These are phyloP conservation scores for Monopterus albus DNA, from an alignment of 2,113 vertebrate genomes.

Conservation along the genomic window DNA sequence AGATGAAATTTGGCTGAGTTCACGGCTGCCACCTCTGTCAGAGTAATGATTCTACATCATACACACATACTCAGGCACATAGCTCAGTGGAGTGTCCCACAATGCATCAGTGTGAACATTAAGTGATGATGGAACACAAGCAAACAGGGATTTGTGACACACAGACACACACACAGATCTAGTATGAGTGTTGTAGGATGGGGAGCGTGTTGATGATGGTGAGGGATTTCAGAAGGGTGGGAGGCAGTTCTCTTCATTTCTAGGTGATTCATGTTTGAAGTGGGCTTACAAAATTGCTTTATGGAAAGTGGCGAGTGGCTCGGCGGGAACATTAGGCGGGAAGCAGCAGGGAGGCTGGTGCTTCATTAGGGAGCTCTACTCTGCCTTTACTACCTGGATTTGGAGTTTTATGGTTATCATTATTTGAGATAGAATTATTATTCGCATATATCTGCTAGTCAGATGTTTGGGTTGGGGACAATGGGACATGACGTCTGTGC, in stretches of 20 bases:
- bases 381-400: constrained; percentile 74
- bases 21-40: constrained; percentile 45
- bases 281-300: constrained; percentile 78
- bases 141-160: constrained; percentile 60
- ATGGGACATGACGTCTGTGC: constrained; percentile 29
- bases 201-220: background rate
- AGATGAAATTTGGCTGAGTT: constrained; percentile 38
- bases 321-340: constrained; percentile 68
- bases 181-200: constrained; percentile 16
- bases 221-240: background rate
- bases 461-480: constrained; percentile 61
- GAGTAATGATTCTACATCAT: constrained; percentile 41
- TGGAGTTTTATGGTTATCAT: constrained; percentile 78
- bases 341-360: constrained; percentile 66
- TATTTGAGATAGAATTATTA: constrained; percentile 74
- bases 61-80: constrained; percentile 32
- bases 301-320: constrained; percentile 72
- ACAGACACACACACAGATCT: constrained; percentile 26
- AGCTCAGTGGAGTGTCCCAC: constrained; percentile 37
- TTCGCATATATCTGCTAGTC: constrained; percentile 69
- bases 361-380: constrained; percentile 75
- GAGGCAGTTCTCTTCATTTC: constrained; percentile 66
- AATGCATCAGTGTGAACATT: constrained; percentile 63
- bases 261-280: constrained; percentile 75
- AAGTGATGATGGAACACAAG: constrained; percentile 62